These are phyloP conservation scores for Uria aalge DNA, from an alignment of 2,113 vertebrate genomes.

Conservation along the genomic window DNA sequence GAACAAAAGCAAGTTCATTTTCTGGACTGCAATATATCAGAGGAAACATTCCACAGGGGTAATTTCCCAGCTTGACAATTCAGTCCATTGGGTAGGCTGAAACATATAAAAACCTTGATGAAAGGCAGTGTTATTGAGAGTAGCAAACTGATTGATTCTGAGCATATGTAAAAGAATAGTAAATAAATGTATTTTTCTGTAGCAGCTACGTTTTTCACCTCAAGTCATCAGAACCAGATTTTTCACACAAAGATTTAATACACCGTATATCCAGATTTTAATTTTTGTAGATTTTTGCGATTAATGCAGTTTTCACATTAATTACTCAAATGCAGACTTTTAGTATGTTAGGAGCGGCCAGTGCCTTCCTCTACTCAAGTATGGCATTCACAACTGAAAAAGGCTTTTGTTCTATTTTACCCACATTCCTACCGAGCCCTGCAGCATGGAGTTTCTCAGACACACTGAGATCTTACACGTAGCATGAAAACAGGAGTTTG, in stretches of 20 bases:
- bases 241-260: neutral
- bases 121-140: neutral
- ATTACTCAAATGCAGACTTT: neutral
- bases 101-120: neutral
- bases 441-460: neutral
- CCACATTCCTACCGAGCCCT: neutral
- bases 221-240: neutral
- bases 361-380: neutral
- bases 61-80: neutral
- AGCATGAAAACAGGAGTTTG: neutral
- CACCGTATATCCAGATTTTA: neutral
- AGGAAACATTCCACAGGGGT: neutral
- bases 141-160: neutral
- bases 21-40: neutral
- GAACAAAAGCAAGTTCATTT: neutral
- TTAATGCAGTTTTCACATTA: neutral
- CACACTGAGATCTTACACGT: neutral
- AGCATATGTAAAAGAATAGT: neutral
- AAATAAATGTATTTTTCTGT: neutral
- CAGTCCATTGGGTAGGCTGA: neutral
- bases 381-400: neutral
- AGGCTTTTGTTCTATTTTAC: neutral
- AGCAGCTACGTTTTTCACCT: neutral
- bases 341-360: neutral
- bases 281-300: neutral